Conservation (phyloP, 2,113 vertebrate genomes). For the Callocephalon fimbriatum region DNA sequence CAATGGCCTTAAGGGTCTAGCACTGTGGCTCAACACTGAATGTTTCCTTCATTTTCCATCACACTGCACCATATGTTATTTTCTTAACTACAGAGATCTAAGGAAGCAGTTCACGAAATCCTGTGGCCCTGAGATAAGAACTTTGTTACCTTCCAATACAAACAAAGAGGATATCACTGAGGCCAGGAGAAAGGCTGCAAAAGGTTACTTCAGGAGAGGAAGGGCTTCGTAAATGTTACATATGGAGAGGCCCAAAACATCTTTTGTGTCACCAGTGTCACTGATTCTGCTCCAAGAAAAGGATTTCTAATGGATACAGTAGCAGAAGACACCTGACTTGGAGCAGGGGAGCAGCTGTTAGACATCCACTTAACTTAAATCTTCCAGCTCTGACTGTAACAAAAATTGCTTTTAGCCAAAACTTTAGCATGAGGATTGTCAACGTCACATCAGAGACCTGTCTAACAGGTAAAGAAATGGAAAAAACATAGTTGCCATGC, state of each 20-base stretch:
- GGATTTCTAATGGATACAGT: not conserved
- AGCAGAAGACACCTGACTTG: not conserved
- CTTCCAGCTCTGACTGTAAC: not conserved
- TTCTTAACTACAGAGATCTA: not conserved
- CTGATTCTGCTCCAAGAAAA: constrained; percentile 2
- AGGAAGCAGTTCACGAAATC: not conserved
- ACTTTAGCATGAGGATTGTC: not conserved
- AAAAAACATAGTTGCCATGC: not conserved
- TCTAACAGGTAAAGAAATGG: not conserved
- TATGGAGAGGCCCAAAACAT: not conserved
- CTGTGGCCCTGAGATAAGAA: not conserved
- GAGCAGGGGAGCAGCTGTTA: not conserved
- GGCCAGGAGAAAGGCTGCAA: not conserved
- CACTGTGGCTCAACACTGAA: not conserved
- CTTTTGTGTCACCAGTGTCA: not conserved
- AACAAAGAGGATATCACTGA: not conserved
- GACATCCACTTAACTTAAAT: not conserved
- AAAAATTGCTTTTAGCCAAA: not conserved
- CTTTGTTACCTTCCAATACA: not conserved
- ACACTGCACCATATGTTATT: not conserved
- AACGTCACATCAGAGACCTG: not conserved
- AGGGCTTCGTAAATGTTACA: not conserved
- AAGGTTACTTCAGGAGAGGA: not conserved
- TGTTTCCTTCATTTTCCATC: not conserved
- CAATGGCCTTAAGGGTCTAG: not conserved